Evolutionary conservation across 2,888 invertebrate species (phyloP).

Genomic region (Doris montereyensis): DNA sequence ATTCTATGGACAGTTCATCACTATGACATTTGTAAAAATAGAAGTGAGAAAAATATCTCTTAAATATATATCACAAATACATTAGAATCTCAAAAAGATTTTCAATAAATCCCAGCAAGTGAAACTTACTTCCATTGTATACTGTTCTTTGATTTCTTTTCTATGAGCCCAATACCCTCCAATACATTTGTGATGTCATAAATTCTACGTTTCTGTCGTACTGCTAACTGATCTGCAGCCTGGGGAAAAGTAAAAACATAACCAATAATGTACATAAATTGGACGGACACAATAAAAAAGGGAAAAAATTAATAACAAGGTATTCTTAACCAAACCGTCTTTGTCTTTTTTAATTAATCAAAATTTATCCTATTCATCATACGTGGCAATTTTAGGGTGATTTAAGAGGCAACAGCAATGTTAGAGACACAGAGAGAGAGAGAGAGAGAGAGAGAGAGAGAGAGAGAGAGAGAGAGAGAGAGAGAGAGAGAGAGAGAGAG

Average conservation of each 20-base stretch:
- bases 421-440: not conserved
- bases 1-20: no score
- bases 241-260: slow-evolving; percentile 70
- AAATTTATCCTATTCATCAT: no score
- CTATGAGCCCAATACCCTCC: slow-evolving; percentile 93
- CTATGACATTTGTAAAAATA: no score
- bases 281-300: not conserved
- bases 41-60: no score
- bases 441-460: no score
- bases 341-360: no score
- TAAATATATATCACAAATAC: no score
- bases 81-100: no score
- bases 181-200: slow-evolving; percentile 95
- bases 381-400: no score
- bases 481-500: no score
- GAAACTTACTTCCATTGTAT: slow-evolving; percentile 92
- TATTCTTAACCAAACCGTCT: not conserved
- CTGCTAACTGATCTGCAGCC: slow-evolving; percentile 91
- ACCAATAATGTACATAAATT: not conserved
- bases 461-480: no score
- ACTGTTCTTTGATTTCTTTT: slow-evolving; percentile 93
- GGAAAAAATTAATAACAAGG: not conserved
- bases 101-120: no score
- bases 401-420: not conserved
- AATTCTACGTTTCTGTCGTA: slow-evolving; percentile 88